Conservation (phyloP, 1,140 invertebrate genomes). For the Pristionchus pacificus region DNA sequence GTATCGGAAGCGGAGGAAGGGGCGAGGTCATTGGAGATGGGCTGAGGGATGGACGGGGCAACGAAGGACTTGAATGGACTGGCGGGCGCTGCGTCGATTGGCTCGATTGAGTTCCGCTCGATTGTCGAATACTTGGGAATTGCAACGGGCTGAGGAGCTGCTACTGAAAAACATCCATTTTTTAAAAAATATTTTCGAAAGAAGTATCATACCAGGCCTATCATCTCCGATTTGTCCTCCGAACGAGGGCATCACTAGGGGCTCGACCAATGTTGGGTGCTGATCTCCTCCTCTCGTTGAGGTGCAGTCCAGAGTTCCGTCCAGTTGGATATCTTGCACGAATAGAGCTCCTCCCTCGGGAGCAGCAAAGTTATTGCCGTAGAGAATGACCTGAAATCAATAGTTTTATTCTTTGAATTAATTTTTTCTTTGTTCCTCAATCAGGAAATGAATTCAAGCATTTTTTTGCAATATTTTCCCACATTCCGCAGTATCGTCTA, state of each 20-base stretch:
- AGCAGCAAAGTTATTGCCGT: conserved; percentile 33
- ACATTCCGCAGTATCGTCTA: no score
- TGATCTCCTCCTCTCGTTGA: background rate
- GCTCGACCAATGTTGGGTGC: background rate
- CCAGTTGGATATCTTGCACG: conserved; percentile 35
- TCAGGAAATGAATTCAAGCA: no score
- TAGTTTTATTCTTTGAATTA: background rate
- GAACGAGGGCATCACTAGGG: background rate
- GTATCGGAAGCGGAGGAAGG: background rate
- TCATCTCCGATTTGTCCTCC: background rate
- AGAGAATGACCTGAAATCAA: conserved; percentile 18
- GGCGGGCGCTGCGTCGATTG: background rate
- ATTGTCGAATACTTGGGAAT: background rate
- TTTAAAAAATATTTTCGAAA: background rate
- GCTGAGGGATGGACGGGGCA: background rate
- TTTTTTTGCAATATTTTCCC: no score
- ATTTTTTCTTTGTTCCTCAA: no score
- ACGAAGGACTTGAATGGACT: background rate
- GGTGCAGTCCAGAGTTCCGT: conserved; percentile 20
- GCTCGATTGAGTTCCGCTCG: background rate
- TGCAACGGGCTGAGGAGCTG: background rate
- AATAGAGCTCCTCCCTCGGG: conserved; percentile 31
- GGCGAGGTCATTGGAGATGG: background rate
- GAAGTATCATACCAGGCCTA: background rate
- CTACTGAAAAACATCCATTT: no score